Evolutionary conservation across 2,797 vertebrate species (phyloP).

Genomic region (Helicolenus hilgendorfi): DNA sequence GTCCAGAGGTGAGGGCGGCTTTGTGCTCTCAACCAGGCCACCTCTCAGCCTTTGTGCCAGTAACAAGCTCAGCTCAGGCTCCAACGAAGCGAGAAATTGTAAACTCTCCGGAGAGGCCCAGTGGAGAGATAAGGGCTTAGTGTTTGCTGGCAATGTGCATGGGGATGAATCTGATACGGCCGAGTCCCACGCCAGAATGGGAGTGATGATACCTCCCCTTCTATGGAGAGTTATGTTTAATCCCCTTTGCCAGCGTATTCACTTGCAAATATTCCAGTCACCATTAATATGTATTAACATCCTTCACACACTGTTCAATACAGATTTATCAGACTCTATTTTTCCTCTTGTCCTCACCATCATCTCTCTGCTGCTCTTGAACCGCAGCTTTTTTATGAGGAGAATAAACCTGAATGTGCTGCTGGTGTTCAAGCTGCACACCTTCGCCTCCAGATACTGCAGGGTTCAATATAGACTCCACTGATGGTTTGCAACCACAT

Average conservation of each 20-base stretch:
- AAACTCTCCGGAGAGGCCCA: conserved; percentile 98
- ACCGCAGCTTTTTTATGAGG: conserved; percentile 64
- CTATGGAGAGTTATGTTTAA: conserved; percentile 92
- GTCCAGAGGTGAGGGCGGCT: conserved; percentile 96
- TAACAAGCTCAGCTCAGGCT: conserved; percentile 99
- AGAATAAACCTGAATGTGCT: conserved; percentile 66
- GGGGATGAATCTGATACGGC: conserved; percentile 97
- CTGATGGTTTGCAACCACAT: not conserved
- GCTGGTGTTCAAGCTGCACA: conserved; percentile 63
- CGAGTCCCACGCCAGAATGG: conserved; percentile 93
- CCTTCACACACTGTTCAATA: conserved; percentile 89
- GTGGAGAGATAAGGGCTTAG: conserved; percentile 98
- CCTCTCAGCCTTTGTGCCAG: conserved; percentile 92
- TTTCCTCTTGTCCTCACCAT: conserved; percentile 73
- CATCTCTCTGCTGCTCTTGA: conserved; percentile 73
- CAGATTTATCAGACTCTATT: conserved; percentile 87
- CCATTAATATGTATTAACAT: conserved; percentile 93
- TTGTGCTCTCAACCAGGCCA: conserved; percentile 94
- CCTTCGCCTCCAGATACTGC: conserved; percentile 37
- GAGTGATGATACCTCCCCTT: conserved; percentile 91
- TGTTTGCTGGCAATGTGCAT: conserved; percentile 97
- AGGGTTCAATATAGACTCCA: conserved; percentile 7
- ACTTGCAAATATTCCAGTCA: conserved; percentile 92
- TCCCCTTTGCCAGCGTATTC: conserved; percentile 92
- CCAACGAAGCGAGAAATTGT: conserved; percentile 99